phyloP scores from a whole-genome alignment of 2,797 vertebrate genomes.

The Poeciliopsis presidionis region DNA sequence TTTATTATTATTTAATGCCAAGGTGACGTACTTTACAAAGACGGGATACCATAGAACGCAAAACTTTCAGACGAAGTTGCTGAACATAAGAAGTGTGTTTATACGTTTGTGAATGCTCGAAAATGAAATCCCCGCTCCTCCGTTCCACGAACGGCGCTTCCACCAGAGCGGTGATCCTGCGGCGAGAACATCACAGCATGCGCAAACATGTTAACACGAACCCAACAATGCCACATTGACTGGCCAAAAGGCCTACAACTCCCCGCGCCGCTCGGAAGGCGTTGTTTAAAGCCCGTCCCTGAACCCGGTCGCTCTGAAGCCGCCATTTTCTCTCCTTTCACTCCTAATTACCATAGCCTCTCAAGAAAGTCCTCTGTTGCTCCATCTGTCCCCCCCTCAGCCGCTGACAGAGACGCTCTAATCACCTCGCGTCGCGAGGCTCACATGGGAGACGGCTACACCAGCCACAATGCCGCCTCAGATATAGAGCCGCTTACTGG shows the following conservation, averaged over 20 bases:
- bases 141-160: constrained; percentile 17
- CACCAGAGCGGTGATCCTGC: constrained; percentile 29
- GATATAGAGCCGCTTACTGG: constrained; percentile 66
- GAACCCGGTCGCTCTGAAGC: constrained; percentile 75
- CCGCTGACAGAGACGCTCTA: constrained; percentile 78
- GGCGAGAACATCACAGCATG: constrained; percentile 65
- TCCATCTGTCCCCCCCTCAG: constrained; percentile 84
- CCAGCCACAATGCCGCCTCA: constrained; percentile 72
- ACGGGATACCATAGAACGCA: background rate
- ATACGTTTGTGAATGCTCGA: background rate
- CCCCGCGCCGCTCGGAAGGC: constrained; percentile 69
- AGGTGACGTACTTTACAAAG: background rate
- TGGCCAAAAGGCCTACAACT: constrained; percentile 73
- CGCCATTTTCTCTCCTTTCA: constrained; percentile 78
- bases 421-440: constrained; percentile 79
- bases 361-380: constrained; percentile 82
- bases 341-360: constrained; percentile 83
- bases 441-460: constrained; percentile 77
- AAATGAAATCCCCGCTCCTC: background rate
- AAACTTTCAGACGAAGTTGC: background rate
- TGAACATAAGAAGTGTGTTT: background rate
- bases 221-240: constrained; percentile 72
- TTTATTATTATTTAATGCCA: background rate
- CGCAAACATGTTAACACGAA: constrained; percentile 72
- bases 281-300: constrained; percentile 75